Conservation (phyloP, 1,140 invertebrate species). For the Drosophila pectinifera region DNA sequence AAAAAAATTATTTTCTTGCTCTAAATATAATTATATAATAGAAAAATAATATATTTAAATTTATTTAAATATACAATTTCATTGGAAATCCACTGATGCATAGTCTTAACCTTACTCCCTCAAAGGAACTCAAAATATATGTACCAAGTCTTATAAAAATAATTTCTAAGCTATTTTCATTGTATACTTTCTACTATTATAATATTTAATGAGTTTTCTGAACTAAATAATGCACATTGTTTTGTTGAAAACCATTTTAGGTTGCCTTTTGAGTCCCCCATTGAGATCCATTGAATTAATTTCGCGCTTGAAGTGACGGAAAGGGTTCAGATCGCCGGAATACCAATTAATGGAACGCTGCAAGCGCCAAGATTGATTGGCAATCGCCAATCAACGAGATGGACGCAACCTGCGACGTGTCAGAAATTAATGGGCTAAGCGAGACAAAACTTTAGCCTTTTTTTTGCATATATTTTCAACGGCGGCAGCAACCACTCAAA, state of each 20-base stretch:
- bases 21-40: no score
- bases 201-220: neutral
- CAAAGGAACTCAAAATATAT: no score
- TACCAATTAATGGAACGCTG: constrained; percentile 33
- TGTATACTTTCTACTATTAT: no score
- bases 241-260: neutral
- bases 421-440: constrained; percentile 70
- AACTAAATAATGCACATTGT: neutral
- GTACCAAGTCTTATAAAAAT: no score
- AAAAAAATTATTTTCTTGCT: neutral
- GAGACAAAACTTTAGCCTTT: constrained; percentile 48
- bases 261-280: neutral
- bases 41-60: no score
- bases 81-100: no score
- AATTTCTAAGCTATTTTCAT: no score
- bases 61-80: no score
- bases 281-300: constrained; percentile 3
- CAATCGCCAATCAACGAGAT: constrained; percentile 34
- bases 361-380: constrained; percentile 40
- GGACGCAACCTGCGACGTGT: constrained; percentile 67
- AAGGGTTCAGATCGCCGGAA: constrained; percentile 28
- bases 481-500: constrained; percentile 61
- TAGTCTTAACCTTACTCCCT: no score
- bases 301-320: constrained; percentile 3
- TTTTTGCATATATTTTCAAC: constrained; percentile 13